Evolutionary conservation across 2,888 invertebrate genomes (phyloP), one percentile per base, ranked within the genome.

Genomic region (Mythimna loreyi): DNA sequence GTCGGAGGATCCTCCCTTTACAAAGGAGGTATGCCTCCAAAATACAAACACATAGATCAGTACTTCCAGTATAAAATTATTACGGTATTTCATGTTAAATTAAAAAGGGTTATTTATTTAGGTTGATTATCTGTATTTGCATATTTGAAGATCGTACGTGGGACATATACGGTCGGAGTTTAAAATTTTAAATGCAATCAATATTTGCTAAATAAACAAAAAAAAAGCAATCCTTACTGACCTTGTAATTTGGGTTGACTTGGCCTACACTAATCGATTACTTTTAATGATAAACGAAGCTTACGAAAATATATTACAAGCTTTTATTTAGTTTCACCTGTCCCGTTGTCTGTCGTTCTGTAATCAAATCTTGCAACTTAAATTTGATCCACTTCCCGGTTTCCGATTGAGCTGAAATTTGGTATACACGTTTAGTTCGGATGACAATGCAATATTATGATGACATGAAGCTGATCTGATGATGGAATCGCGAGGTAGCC

Each of bases 171-270:
- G 30, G 30, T 30, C 25, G n/a, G 6, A 6, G 28, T 30, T 30
- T 30, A 33, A 30, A 61, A 55, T 30, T 30, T 30, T 40, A 30
- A 61, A 55, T 64, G 47, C 53, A 59, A 59, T 45, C 19, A 59
- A 75, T 65, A 75, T 76, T 65, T 59, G 30, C 25, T n/a, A 13
- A 57, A 60, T 52, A 40, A 21, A 59, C 43, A 75, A 50, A 19
- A 49, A 36, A 40, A 36, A 40, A 40, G 0, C 40, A 40, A 25
- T 16, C 30, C 43, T 16, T 43, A 59, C 13, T 16, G 25, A 36
- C 36, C 67, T 60, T 60, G 36, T 13, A 8, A 16, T 16, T 36
- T 56, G 28, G 16, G 47, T 21, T 49, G 28, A 13, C 56, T 59
- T 43, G 43, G 16, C 13, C 6, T 40, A 40, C 9, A 19, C 1